Percentiles rank a stretch among this genome's conserved stretches.
Conservation (phyloP, 2,797 vertebrate genomes). For the Pteropus rufus region DNA sequence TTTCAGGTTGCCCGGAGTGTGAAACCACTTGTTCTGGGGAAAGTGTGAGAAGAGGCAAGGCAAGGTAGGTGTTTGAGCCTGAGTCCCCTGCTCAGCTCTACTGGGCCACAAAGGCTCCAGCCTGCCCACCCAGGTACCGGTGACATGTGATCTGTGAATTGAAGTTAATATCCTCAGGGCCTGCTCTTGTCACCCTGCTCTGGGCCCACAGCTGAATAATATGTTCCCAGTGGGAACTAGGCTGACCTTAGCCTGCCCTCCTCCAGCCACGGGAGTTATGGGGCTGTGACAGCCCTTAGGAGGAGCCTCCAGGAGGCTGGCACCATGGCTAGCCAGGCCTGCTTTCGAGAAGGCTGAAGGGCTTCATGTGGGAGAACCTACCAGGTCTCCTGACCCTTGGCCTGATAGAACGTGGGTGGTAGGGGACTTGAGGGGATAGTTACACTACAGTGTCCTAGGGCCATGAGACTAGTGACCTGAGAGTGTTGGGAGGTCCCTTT, state of each 20-base stretch:
- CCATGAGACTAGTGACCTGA: neutral
- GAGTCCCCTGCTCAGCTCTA: neutral
- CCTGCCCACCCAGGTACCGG: neutral
- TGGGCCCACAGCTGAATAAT: neutral
- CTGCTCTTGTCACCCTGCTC: neutral
- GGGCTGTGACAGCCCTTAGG: neutral
- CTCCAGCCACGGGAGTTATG: neutral
- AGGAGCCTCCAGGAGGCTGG: neutral
- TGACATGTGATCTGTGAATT: neutral
- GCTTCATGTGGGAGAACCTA: neutral
- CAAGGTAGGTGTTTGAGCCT: neutral
- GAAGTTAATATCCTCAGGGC: neutral
- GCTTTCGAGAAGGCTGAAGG: neutral
- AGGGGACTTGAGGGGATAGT: too few species aligned
- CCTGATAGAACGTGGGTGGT: neutral
- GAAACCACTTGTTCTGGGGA: neutral
- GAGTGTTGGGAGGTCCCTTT: neutral
- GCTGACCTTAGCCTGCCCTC: neutral
- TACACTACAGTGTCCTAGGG: neutral
- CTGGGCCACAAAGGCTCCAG: neutral
- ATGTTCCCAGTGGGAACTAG: neutral
- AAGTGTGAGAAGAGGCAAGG: neutral
- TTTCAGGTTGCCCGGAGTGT: neutral
- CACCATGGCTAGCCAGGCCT: neutral
- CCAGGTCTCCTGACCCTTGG: too few species aligned